A percentile compares a stretch with the other conserved stretches of the same genome.
These are phyloP conservation scores for Romanogobio albipinnatus DNA, from an alignment of 2,113 vertebrate species.

Conservation along the genomic window DNA sequence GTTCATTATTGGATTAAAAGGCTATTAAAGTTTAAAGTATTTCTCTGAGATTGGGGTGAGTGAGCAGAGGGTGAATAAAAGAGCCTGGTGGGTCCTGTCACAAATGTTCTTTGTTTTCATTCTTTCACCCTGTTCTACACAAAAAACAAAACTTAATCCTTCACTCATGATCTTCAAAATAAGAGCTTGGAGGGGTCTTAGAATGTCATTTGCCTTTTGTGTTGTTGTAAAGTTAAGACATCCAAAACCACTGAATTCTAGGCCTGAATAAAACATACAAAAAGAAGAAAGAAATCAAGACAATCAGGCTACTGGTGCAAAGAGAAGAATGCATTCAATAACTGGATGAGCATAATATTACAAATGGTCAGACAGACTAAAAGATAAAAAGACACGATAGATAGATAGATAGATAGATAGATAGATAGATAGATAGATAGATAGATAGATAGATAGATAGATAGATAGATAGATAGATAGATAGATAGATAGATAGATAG, in stretches of 20 bases:
- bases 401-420: neutral
- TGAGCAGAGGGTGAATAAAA: conserved; percentile 50
- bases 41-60: conserved; percentile 70
- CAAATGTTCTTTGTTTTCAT: conserved; percentile 47
- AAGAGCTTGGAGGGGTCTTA: conserved; percentile 40
- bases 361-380: neutral
- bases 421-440: neutral
- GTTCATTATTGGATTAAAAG: conserved; percentile 75
- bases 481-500: neutral
- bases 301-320: conserved; percentile 36
- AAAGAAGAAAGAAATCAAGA: conserved; percentile 21
- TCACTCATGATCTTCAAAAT: conserved; percentile 38
- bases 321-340: conserved; percentile 12
- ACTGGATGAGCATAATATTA: conserved; percentile 19
- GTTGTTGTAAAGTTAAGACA: conserved; percentile 35
- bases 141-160: conserved; percentile 50
- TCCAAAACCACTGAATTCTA: conserved; percentile 21
- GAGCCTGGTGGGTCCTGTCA: conserved; percentile 50
- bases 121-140: conserved; percentile 46
- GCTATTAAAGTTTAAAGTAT: conserved; percentile 75
- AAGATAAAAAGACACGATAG: neutral
- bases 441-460: neutral
- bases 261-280: neutral
- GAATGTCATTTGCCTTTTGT: conserved; percentile 26
- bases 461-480: neutral